These are phyloP conservation scores for Pyrrhosoma nymphula DNA, from an alignment of 2,888 invertebrate genomes.

Conservation along the genomic window DNA sequence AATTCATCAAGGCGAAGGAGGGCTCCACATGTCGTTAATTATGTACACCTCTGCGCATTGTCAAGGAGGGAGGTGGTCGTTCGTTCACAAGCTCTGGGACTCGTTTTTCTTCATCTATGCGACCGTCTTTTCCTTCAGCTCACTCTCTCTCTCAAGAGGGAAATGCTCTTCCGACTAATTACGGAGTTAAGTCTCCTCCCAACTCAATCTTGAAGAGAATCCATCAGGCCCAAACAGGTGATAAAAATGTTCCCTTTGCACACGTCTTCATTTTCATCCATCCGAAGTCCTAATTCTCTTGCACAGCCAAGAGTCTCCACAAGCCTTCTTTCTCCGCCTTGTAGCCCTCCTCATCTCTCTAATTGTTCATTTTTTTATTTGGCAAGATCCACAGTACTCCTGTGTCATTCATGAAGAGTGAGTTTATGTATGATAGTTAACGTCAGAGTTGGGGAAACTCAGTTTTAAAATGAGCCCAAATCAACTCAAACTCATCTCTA, in stretches of 20 bases:
- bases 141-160: background rate
- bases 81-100: background rate
- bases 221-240: background rate
- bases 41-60: constrained; percentile 17
- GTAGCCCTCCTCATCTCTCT: too few relatives aligned
- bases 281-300: background rate
- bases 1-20: background rate
- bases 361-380: too few relatives aligned
- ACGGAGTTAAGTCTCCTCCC: background rate
- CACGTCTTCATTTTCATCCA: background rate
- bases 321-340: too few relatives aligned
- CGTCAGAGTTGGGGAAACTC: too few relatives aligned
- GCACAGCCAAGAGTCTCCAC: too few relatives aligned
- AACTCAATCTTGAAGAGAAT: background rate
- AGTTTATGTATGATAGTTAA: too few relatives aligned
- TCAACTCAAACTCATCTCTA: too few relatives aligned
- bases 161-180: background rate
- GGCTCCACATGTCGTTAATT: background rate
- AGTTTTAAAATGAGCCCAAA: too few relatives aligned
- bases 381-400: too few relatives aligned
- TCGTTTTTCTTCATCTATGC: background rate
- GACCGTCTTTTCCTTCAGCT: background rate
- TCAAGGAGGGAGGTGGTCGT: background rate
- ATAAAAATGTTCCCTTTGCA: background rate
- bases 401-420: too few relatives aligned